phyloP scores from a whole-genome alignment of 2,113 vertebrate species.

The Tor tambroides region DNA sequence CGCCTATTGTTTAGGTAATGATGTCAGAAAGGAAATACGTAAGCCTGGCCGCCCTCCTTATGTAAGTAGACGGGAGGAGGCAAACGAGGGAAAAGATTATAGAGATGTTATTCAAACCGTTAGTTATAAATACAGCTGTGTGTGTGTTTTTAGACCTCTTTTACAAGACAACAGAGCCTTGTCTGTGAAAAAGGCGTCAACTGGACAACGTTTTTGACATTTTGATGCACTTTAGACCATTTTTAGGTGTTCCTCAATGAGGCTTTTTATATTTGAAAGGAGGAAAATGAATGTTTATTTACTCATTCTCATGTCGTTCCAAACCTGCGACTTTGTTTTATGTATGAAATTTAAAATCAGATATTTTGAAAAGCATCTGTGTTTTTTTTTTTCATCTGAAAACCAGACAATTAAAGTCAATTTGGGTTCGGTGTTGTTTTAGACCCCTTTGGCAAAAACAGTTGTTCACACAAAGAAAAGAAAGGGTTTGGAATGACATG shows the following conservation, averaged over 20 bases:
- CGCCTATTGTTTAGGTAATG: constrained; percentile 71
- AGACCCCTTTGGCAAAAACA: not conserved
- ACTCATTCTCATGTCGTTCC: not conserved
- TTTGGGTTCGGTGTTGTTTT: not conserved
- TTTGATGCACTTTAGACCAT: not conserved
- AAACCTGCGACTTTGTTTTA: not conserved
- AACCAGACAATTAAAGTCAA: not conserved
- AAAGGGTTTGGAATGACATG: not conserved
- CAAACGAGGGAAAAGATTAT: constrained; percentile 56
- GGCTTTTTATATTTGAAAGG: not conserved
- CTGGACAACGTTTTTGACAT: not conserved
- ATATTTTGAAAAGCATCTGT: not conserved
- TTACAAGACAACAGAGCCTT: constrained; percentile 18
- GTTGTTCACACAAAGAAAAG: not conserved
- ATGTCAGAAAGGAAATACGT: constrained; percentile 69
- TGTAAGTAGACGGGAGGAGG: constrained; percentile 55
- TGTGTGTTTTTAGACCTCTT: constrained; percentile 38
- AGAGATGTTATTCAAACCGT: too few species aligned
- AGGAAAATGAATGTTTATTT: not conserved
- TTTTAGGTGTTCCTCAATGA: constrained; percentile 6
- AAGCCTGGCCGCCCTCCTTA: constrained; percentile 41
- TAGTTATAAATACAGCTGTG: constrained; percentile 44
- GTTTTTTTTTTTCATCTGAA: not conserved
- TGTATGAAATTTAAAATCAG: not conserved
- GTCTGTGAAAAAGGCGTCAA: constrained; percentile 20